Conservation (phyloP, 2,113 vertebrate genomes). For the Callorhinus ursinus region DNA sequence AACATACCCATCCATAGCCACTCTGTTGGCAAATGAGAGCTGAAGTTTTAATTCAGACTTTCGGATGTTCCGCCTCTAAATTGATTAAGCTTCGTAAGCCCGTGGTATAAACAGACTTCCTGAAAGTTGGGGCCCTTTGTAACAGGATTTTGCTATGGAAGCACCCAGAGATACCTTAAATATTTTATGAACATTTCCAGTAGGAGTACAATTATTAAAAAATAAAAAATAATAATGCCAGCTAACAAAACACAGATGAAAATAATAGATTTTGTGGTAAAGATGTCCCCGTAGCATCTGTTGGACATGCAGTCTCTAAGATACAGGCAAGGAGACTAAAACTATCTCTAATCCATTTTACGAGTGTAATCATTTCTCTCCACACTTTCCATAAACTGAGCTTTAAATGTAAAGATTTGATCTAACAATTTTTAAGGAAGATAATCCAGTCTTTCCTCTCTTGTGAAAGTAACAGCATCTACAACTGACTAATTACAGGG, state of each 20-base stretch:
- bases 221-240: not conserved
- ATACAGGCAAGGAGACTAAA: not conserved
- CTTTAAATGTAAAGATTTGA: conserved; percentile 48
- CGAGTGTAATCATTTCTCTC: conserved; percentile 19
- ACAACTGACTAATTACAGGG: conserved; percentile 77
- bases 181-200: not conserved
- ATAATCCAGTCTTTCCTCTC: conserved; percentile 47
- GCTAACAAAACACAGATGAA: conserved; percentile 48
- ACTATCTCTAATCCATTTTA: not conserved
- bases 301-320: not conserved
- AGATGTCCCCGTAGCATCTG: not conserved
- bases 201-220: not conserved
- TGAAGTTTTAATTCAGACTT: not conserved
- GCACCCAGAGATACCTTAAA: not conserved
- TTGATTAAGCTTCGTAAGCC: not conserved
- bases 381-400: conserved; percentile 58
- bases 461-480: conserved; percentile 65
- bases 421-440: conserved; percentile 25
- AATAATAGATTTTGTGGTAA: not conserved
- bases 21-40: fast-evolving
- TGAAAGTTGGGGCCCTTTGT: not conserved
- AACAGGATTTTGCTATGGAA: not conserved
- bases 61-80: not conserved
- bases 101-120: not conserved
- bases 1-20: no score